Conservation (phyloP, 2,113 vertebrate genomes). For the Limnothrissa miodon region DNA sequence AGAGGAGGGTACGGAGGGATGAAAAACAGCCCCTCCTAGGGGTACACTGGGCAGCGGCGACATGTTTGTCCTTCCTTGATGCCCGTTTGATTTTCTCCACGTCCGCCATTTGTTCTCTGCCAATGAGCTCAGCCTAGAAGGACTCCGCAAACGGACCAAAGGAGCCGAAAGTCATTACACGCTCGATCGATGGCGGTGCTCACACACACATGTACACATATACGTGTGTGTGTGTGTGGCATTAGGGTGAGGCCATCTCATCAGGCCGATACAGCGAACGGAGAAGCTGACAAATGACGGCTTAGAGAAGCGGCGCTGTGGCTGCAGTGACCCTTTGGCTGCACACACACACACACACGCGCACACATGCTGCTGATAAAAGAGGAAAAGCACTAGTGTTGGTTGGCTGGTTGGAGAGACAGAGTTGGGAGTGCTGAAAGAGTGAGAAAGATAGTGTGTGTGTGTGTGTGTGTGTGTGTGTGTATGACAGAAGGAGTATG, state of each 20-base stretch:
- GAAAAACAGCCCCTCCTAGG: not conserved
- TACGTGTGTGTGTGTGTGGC: not conserved
- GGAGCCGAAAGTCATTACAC: conserved; percentile 71
- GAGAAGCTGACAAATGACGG: conserved; percentile 66
- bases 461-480: not conserved
- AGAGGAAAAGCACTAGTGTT: not conserved
- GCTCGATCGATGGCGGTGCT: conserved; percentile 67
- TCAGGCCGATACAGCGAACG: conserved; percentile 33
- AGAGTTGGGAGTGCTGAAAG: not conserved
- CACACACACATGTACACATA: conserved; percentile 10
- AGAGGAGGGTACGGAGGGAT: not conserved
- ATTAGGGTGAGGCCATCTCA: conserved; percentile 49
- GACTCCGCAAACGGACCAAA: conserved; percentile 49
- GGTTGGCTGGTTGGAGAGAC: not conserved
- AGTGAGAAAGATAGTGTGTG: not conserved
- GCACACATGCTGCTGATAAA: not conserved
- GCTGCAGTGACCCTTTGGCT: conserved; percentile 57
- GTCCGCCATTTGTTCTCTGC: not conserved
- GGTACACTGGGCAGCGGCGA: not conserved
- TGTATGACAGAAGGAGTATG: not conserved
- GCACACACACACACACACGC: conserved; percentile 29
- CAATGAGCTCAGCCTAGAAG: conserved; percentile 22
- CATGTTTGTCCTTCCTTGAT: conserved; percentile 13
- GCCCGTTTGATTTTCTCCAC: not conserved
- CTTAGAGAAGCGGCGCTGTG: conserved; percentile 60